Conservation (phyloP, 2,797 vertebrate species). For the Cryptoblepharus egeriae region DNA sequence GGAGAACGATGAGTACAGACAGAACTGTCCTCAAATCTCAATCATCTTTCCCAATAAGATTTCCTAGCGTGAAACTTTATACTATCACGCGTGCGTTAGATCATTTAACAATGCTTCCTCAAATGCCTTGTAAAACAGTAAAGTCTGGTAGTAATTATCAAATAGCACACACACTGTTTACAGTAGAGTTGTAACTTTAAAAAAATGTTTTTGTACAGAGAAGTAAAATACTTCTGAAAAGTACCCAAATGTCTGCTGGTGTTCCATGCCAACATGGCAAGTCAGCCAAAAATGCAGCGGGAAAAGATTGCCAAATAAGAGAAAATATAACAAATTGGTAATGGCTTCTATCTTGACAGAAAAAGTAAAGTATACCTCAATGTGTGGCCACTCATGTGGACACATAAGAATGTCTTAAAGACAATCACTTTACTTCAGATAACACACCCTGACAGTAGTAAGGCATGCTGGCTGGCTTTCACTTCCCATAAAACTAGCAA, state of each 20-base stretch:
- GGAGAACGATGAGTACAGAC: constrained; percentile 30
- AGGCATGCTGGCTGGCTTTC: constrained; percentile 66
- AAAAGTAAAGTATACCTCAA: constrained; percentile 80
- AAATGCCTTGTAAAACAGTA: constrained; percentile 74
- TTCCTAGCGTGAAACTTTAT: constrained; percentile 63
- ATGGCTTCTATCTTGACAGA: constrained; percentile 82
- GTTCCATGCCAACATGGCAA: constrained; percentile 77
- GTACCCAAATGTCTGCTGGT: constrained; percentile 76
- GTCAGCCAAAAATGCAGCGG: constrained; percentile 77
- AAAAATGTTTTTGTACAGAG: constrained; percentile 73
- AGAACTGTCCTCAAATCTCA: constrained; percentile 37
- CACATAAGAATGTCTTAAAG: constrained; percentile 79
- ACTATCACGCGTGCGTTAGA: constrained; percentile 63
- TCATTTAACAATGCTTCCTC: constrained; percentile 70
- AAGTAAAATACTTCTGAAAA: constrained; percentile 77
- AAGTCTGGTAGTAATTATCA: constrained; percentile 83
- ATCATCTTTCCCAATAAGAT: constrained; percentile 49
- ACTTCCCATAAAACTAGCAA: constrained; percentile 68
- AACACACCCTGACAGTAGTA: constrained; percentile 77
- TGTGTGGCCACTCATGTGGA: constrained; percentile 80
- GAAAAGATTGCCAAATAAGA: constrained; percentile 79
- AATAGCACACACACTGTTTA: constrained; percentile 78
- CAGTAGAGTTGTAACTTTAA: constrained; percentile 78
- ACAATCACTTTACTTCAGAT: constrained; percentile 79
- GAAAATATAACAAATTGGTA: constrained; percentile 84